Percentiles rank a stretch among this genome's conserved stretches.
Evolutionary conservation across 2,888 invertebrate species (phyloP).

Genomic region (Drosophila nr. medialis): DNA sequence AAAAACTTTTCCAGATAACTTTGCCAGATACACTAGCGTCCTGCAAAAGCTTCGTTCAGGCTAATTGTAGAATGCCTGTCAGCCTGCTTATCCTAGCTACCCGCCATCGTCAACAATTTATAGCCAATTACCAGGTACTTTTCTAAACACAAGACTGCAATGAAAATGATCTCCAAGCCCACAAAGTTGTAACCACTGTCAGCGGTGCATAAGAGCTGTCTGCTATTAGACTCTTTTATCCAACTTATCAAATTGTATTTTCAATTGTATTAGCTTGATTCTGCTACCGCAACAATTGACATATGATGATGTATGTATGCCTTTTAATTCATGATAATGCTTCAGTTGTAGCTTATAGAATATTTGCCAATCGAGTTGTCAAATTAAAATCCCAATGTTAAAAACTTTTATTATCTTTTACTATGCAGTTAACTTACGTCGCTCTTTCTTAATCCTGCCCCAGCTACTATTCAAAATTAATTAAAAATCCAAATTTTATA

Average conservation of each 20-base stretch:
- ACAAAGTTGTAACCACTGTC: constrained; percentile 23
- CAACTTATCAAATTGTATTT: not conserved
- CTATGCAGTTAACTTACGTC: constrained; percentile 17
- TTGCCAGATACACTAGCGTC: constrained; percentile 68
- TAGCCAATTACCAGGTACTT: constrained; percentile 64
- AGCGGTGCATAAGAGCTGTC: not conserved
- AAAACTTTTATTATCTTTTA: not conserved
- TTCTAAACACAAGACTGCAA: constrained; percentile 69
- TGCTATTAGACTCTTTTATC: not conserved
- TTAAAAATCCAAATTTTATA: constrained; percentile 72
- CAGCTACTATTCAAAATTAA: constrained; percentile 72
- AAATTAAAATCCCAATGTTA: not conserved
- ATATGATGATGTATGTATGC: not conserved
- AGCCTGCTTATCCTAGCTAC: constrained; percentile 3
- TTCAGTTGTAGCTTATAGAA: not conserved
- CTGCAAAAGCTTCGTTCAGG: constrained; percentile 26
- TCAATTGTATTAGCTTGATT: not conserved
- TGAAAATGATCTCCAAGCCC: constrained; percentile 55
- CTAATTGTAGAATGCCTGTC: constrained; percentile 46
- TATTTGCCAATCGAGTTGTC: constrained; percentile 1
- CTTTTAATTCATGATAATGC: not conserved
- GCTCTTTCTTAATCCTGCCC: constrained; percentile 23
- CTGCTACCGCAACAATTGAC: not conserved
- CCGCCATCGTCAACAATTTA: constrained; percentile 3
- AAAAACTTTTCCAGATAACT: constrained; percentile 59